These are phyloP conservation scores for Chaitophorus viminalis DNA, from an alignment of 2,888 invertebrate species.

Conservation along the genomic window DNA sequence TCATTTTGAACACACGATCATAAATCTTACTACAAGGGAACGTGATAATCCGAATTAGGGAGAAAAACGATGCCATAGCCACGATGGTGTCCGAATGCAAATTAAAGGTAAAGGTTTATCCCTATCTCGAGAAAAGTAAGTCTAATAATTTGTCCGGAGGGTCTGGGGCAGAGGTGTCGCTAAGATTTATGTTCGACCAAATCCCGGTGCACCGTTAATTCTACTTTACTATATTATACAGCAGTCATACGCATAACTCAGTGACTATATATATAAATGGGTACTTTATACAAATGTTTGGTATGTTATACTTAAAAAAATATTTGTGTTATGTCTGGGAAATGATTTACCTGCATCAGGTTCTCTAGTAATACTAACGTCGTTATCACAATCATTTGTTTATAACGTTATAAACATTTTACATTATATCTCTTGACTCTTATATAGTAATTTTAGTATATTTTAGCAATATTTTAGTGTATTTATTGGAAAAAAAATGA, in stretches of 20 bases:
- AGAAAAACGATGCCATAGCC: slow-evolving; percentile 43
- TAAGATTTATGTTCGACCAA: slow-evolving; percentile 52
- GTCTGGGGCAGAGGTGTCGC: slow-evolving; percentile 58
- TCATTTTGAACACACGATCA: slow-evolving; percentile 24
- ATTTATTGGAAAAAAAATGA: too few species aligned
- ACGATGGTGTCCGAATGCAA: slow-evolving; percentile 55
- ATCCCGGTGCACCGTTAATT: slow-evolving; percentile 58
- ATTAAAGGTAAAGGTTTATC: slow-evolving; percentile 62
- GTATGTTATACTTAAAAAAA: neutral
- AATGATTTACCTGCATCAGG: neutral
- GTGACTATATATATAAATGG: slow-evolving; percentile 13
- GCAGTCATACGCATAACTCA: slow-evolving; percentile 46
- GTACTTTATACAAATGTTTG: slow-evolving; percentile 38
- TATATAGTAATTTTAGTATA: too few species aligned
- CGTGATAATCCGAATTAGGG: slow-evolving; percentile 59
- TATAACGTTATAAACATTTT: neutral
- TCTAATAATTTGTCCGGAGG: slow-evolving; percentile 60
- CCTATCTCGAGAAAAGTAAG: slow-evolving; percentile 60
- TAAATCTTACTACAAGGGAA: slow-evolving; percentile 52
- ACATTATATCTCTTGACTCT: too few species aligned
- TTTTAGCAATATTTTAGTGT: too few species aligned
- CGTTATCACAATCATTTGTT: neutral
- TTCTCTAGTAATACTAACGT: neutral
- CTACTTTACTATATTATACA: slow-evolving; percentile 57
- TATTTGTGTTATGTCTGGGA: slow-evolving; percentile 9